Evolutionary conservation across 37 sponge, comb jelly and placozoan genomes (phyloP).

Genomic region (Beroe forskalii): DNA sequence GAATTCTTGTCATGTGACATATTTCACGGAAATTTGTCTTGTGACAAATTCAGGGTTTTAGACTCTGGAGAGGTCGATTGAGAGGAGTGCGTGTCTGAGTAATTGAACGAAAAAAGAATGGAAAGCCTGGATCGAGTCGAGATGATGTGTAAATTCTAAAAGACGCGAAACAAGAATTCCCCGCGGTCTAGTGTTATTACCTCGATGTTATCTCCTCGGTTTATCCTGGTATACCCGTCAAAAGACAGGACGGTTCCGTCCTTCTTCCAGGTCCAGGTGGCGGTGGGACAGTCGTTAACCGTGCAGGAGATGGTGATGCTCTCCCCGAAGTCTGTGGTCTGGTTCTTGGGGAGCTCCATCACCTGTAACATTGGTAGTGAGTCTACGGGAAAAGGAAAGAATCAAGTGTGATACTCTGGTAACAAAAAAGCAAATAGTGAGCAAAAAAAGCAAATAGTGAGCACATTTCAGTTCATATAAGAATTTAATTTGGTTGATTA

Average conservation of each 20-base stretch:
- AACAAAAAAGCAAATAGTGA: no score
- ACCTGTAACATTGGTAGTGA: no score
- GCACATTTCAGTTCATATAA: no score
- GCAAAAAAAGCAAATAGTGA: no score
- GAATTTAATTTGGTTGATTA: no score
- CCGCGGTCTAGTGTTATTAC: not conserved
- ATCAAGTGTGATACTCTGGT: no score
- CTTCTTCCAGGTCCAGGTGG: conserved; percentile 36
- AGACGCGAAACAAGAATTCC: not conserved
- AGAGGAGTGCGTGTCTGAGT: no score
- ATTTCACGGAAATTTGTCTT: no score
- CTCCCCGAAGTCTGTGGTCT: not conserved
- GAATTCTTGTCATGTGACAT: no score
- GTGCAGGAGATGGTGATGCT: not conserved
- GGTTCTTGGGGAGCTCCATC: conserved; percentile 4
- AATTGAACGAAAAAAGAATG: not conserved
- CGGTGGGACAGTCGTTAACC: conserved; percentile 10
- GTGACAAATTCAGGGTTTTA: no score
- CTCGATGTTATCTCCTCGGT: not conserved
- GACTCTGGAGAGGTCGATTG: not conserved
- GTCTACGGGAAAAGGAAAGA: no score
- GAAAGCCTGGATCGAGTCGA: not conserved
- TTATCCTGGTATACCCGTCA: not conserved
- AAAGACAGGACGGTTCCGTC: not conserved
- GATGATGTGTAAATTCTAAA: not conserved